Evolutionary conservation across 2,888 invertebrate species (phyloP), one percentile per base, ranked within the genome.

Genomic region (Pyralis farinalis): DNA sequence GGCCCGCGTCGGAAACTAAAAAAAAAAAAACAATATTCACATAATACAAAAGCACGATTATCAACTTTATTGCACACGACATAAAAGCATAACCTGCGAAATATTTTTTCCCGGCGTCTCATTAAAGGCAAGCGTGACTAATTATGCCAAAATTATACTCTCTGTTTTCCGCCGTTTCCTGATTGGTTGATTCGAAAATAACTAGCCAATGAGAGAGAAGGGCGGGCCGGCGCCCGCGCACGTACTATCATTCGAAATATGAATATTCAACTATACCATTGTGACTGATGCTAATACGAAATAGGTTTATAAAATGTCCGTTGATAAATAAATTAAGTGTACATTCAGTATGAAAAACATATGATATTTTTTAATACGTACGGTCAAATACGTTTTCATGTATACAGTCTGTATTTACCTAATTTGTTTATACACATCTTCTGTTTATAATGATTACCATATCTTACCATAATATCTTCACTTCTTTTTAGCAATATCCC

Each of bases 101-200:
- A 22, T 39, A 25, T 33, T 35, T 42, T 35, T 41, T 53, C 49
- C 42, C 46, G 45, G 49, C 55, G 46, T 60, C 61, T 70, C 47
- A 63, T 75, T 69, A 72, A 69, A 55, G 54, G 50, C 56, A 70
- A 68, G 80, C 84, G 81, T 86, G 86, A 85, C 86, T 86, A 86
- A 87, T 87, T 86, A 83, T 83, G 82, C 84, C 84, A 79, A 86
- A 87, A 83, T 83, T 83, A 84, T 75, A 80, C 79, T 55, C 54
- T 50, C 48, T 59, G 55, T 67, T 72, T 71, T 60, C 69, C 63
- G 71, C 63, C 59, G 52, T 49, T 58, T 47, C 49, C 65, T 58
- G 57, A 86, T 87, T 87, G 86, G 86, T 61, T 59, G 66, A 65
- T 70, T 69, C 64, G 55, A 74, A 77, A 74, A 70, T 72, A 74